Base-by-base conservation (phyloP, 2,113 vertebrate genomes). In the Poicephalus meyeri region DNA sequence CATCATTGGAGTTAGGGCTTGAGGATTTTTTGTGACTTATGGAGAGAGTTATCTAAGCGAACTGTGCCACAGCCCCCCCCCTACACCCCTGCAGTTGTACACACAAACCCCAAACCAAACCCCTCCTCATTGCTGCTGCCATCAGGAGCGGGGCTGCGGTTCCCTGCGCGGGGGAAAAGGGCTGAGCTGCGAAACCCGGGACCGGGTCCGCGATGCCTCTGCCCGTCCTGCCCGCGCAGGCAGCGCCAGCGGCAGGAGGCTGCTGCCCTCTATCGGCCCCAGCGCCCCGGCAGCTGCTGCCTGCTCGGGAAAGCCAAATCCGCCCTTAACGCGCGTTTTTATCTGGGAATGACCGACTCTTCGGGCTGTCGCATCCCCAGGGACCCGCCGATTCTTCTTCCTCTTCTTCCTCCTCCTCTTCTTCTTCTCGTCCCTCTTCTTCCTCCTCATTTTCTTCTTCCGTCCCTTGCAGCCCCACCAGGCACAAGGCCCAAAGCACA, bases 261-360 rank as follows among this genome's bases (percentile, higher is more conserved):
- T 98, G 98, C 98, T 99, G 98, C 99, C 99, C 99, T 98, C 99
- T 99, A 93, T 98, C 97, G 99, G 98, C 91, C 11, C 11, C 61
- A 3, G 3, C 23, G 9, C 6, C 47, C 37, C 52, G 11, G 33
- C 69, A 29, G 56, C 80, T 11, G 42, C 68, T 1, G 31, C 55
- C 55, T 0, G 39, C 4, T 13, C 55, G 13, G 28, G n/a, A 8
- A 8, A 49, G 24, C 10, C 80, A 8, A 10, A 9, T 7, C 65
- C 21, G 4, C 56, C 7, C 9, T 35, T 35, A 10, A 15, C 12
- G 13, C 33, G 15, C 56, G 10, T 24, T 58, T 35, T 33, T 35
- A 7, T 5, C 21, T 35, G 33, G 33, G 55, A 56, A 23, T 23
- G 33, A n/a, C 20, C 19, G 55, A 13, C 46, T 73, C 25, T 63